A percentile compares a stretch with the other conserved stretches of the same genome.
Evolutionary conservation across 2,888 invertebrate genomes (phyloP).

Genomic region (Nycteola revayana): DNA sequence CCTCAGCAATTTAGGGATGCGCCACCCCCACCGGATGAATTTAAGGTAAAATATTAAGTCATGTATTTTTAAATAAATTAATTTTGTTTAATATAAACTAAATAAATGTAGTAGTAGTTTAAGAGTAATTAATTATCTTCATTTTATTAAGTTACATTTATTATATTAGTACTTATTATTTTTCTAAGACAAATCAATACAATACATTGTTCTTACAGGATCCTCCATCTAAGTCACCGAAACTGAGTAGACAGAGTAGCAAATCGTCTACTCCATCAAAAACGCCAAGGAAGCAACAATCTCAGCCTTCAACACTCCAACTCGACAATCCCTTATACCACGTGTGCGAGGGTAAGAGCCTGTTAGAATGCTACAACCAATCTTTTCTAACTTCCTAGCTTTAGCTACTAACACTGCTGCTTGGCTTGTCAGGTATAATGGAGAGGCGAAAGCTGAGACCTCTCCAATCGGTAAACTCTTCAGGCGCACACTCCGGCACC

Average conservation of each 20-base stretch:
- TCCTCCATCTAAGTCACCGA: slow-evolving; percentile 70
- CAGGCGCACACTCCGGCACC: slow-evolving; percentile 42
- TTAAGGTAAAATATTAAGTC: slow-evolving; percentile 77
- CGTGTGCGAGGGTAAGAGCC: slow-evolving; percentile 85
- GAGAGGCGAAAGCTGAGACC: slow-evolving; percentile 73
- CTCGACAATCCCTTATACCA: slow-evolving; percentile 90
- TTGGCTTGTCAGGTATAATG: slow-evolving; percentile 68
- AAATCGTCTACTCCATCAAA: slow-evolving; percentile 74
- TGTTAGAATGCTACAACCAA: not conserved
- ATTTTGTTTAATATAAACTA: too few relatives aligned
- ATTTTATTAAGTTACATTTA: too few relatives aligned
- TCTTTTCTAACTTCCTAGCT: slow-evolving; percentile 29
- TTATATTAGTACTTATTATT: too few relatives aligned
- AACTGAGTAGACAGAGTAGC: slow-evolving; percentile 68
- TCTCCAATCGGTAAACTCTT: slow-evolving; percentile 60
- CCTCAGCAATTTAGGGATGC: slow-evolving; percentile 93
- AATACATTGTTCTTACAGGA: slow-evolving; percentile 47
- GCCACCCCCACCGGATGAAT: slow-evolving; percentile 89
- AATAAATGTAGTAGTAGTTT: too few relatives aligned
- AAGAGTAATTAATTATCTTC: too few relatives aligned
- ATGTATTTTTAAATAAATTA: too few relatives aligned
- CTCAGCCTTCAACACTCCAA: slow-evolving; percentile 63
- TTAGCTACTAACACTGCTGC: slow-evolving; percentile 46
- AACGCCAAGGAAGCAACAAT: slow-evolving; percentile 55
- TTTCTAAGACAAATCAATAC: too few relatives aligned